Base-by-base conservation (phyloP, 2,888 invertebrate genomes). In the Agapostemon virescens region DNA sequence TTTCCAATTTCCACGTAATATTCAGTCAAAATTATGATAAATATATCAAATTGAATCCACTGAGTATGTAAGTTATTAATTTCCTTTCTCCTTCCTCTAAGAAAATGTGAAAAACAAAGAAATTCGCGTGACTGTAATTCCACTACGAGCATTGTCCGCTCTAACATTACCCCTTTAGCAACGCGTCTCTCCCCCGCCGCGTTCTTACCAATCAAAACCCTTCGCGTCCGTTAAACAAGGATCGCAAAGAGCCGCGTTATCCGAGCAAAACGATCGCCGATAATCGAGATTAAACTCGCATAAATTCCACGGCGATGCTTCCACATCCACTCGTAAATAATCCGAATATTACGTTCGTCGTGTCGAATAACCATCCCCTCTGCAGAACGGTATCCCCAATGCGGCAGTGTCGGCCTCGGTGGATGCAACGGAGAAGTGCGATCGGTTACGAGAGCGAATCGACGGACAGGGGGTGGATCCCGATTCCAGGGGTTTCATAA, bases 301-400 rank as follows among this genome's bases (percentile, higher is more conserved):
- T 73, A 75, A 83, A 82, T 83, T 75, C 67, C 45, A 33, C 45
- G 49, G 15, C 26, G n/a, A 52, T 17, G 58, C 33, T 15, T 55
- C 33, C 52, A 36, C 45, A 38, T 58, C 40, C 55, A 64, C 20
- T 75, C 72, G 72, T 85, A 81, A 86, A 85, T 85, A 79, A 84
- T 61, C 33, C 23, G 73, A 76, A 82, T 85, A 86, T 85, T 82
- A 78, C 79, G 75, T 79, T 77, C 71, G 74, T 69, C 69, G 69
- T 52, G 73, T 38, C 40, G 67, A 42, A 63, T 52, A 36, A 58
- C 66, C 77, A 64, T 20, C 64, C 67, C 66, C 45, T 61, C 33
- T 33, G 55, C 63, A 26, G 49, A 69, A 67, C 55, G 45, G 13
- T 71, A 69, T 81, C 70, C 58, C 71, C 70, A 38, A 58, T 68